A percentile compares a stretch with the other conserved stretches of the same genome.
Evolutionary conservation across 2,888 invertebrate species (phyloP).

Genomic region (Epicampocera succincta): DNA sequence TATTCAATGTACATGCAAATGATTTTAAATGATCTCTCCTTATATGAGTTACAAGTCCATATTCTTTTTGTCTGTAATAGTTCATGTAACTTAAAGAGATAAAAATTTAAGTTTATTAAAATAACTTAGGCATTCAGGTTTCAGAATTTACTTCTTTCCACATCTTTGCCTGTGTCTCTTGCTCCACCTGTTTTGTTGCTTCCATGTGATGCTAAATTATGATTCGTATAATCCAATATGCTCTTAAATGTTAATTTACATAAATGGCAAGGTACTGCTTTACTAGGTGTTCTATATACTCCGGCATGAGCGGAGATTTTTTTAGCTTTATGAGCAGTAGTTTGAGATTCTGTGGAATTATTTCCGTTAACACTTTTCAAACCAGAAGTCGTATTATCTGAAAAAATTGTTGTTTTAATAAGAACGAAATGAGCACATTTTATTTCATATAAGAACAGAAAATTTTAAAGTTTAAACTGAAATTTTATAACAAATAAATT

Average conservation of each 20-base stretch:
- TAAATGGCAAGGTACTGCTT: slow-evolving; percentile 76
- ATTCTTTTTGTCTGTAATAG: too few species aligned
- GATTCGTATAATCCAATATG: slow-evolving; percentile 77
- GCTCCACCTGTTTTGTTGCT: slow-evolving; percentile 37
- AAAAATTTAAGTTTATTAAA: not conserved
- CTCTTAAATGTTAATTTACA: slow-evolving; percentile 77
- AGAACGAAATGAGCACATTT: not conserved
- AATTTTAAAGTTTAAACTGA: too few species aligned
- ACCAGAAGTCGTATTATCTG: slow-evolving; percentile 49
- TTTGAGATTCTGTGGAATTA: slow-evolving; percentile 71
- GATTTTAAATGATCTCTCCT: too few species aligned
- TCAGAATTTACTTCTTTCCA: not conserved
- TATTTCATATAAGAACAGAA: too few species aligned
- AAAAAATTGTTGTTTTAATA: slow-evolving; percentile 2
- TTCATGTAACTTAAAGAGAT: too few species aligned
- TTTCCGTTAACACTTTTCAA: slow-evolving; percentile 7
- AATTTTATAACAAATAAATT: too few species aligned
- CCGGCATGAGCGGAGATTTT: slow-evolving; percentile 77
- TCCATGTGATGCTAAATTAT: slow-evolving; percentile 75
- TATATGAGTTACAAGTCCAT: too few species aligned
- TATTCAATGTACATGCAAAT: not conserved
- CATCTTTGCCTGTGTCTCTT: slow-evolving; percentile 21
- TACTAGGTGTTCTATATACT: slow-evolving; percentile 79
- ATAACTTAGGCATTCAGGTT: not conserved
- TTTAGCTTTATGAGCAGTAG: slow-evolving; percentile 71